phyloP scores from a whole-genome alignment of 2,113 vertebrate genomes.

The Clarias magur region DNA sequence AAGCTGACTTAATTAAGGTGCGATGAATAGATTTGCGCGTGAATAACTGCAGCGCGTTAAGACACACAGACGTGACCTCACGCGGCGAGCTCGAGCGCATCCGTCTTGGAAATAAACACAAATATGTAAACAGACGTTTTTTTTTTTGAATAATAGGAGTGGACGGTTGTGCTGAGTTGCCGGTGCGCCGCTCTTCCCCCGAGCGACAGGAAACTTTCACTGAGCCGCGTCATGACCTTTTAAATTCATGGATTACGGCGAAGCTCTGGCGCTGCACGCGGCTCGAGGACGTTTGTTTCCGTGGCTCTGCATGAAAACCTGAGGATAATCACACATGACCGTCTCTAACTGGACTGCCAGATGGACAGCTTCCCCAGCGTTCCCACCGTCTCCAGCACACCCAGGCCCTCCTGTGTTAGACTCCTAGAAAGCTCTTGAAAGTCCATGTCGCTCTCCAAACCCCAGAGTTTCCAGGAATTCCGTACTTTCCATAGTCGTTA shows the following conservation, averaged over 20 bases:
- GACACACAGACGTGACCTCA: not conserved
- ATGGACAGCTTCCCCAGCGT: not conserved
- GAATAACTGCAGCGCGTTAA: not conserved
- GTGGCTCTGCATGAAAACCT: not conserved
- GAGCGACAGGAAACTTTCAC: not conserved
- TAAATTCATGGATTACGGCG: constrained; percentile 11
- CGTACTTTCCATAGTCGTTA: too few species aligned
- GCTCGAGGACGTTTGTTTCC: not conserved
- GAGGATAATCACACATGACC: not conserved
- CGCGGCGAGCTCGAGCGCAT: not conserved
- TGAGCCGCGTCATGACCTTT: constrained; percentile 21
- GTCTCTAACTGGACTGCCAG: not conserved
- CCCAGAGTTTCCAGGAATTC: too few species aligned
- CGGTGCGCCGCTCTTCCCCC: not conserved
- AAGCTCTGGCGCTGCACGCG: not conserved
- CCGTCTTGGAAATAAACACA: too few species aligned
- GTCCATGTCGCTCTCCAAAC: too few species aligned
- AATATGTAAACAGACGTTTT: not conserved
- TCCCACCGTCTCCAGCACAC: too few species aligned
- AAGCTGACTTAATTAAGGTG: constrained; percentile 11
- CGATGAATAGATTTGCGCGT: not conserved
- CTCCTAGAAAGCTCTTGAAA: too few species aligned
- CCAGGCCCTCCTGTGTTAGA: not conserved
- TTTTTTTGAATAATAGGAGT: not conserved
- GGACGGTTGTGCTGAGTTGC: not conserved